A percentile compares a stretch with the other conserved stretches of the same genome.
These are phyloP conservation scores for Eupristina koningsbergeri DNA, from an alignment of 1,140 invertebrate species.

Conservation along the genomic window DNA sequence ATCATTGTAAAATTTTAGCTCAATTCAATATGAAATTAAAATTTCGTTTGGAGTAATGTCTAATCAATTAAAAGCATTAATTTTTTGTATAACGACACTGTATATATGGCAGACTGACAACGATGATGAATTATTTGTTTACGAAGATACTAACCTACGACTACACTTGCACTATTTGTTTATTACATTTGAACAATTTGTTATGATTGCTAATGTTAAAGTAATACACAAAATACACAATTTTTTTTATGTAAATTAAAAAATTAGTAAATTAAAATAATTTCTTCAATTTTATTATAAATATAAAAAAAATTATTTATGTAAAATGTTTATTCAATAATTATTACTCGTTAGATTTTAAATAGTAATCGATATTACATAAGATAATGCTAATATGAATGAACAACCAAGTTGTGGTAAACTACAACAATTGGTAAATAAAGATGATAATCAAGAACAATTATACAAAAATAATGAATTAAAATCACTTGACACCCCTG, in stretches of 20 bases:
- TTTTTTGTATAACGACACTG: neutral
- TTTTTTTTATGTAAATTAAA: too few species aligned
- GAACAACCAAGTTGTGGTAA: constrained; percentile 65
- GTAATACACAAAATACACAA: too few species aligned
- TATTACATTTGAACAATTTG: neutral
- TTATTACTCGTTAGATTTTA: neutral
- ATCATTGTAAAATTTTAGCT: constrained; percentile 4
- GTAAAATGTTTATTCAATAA: neutral
- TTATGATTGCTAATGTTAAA: neutral
- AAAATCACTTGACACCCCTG: constrained; percentile 67
- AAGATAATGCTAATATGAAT: constrained; percentile 58
- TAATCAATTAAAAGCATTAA: constrained; percentile 6
- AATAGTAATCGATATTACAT: neutral
- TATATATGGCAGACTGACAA: neutral
- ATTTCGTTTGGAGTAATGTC: constrained; percentile 14
- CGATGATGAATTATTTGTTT: constrained; percentile 30
- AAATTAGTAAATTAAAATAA: too few species aligned
- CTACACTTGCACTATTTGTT: neutral
- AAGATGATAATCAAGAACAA: constrained; percentile 67
- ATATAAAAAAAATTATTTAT: neutral
- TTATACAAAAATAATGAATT: constrained; percentile 64
- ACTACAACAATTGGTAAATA: constrained; percentile 69
- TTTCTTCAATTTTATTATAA: too few species aligned
- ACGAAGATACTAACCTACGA: constrained; percentile 9
- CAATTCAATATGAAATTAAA: neutral